These are phyloP conservation scores for Aphodius sticticus DNA, from an alignment of 2,888 invertebrate species.

Conservation along the genomic window DNA sequence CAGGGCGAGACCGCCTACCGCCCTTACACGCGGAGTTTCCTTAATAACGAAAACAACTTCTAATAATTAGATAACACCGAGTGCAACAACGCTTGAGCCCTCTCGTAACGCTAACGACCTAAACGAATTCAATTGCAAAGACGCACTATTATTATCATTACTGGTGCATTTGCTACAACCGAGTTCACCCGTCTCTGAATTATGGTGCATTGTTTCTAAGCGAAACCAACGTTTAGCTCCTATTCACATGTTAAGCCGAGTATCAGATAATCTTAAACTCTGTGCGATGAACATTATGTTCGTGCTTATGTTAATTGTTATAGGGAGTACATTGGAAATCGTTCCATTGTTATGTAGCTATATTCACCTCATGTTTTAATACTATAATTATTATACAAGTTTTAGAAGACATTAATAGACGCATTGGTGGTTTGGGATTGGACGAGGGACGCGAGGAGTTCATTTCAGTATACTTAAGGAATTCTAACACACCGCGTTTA, in stretches of 20 bases:
- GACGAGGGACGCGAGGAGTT: too few species aligned
- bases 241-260: neutral
- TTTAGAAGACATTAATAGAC: too few species aligned
- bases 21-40: neutral
- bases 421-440: too few species aligned
- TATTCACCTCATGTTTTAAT: too few species aligned
- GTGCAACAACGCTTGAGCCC: neutral
- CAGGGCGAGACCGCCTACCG: neutral
- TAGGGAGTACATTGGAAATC: neutral
- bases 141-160: neutral
- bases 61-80: conserved; percentile 4
- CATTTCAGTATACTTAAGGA: too few species aligned
- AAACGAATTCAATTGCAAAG: neutral
- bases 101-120: neutral
- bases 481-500: too few species aligned
- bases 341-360: neutral
- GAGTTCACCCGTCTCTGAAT: neutral
- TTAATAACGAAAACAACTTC: neutral
- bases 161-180: neutral
- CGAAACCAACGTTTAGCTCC: neutral
- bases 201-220: neutral
- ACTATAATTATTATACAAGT: too few species aligned
- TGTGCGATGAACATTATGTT: neutral
- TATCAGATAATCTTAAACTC: neutral
- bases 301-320: neutral